Base-by-base conservation (phyloP, 2,888 invertebrate genomes). In the Drosophila meridiana region DNA sequence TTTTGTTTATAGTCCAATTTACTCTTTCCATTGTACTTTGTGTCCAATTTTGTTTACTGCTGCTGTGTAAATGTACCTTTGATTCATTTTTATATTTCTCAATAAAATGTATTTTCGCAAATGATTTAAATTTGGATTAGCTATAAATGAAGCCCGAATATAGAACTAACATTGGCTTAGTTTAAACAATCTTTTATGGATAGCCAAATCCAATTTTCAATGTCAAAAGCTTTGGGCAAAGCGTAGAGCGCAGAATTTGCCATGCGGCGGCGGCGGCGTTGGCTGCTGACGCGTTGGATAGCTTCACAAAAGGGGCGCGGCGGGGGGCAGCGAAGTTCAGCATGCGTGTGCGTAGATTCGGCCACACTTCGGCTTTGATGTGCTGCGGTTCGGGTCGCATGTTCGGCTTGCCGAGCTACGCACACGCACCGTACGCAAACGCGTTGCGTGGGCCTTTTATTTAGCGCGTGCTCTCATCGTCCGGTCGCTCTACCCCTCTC, bases 391-490 rank as follows among this genome's bases (percentile, higher is more conserved):
- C 73, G 73, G 58, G 28, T 56, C 30, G 32, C 11, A 13, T 7
- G 45, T 64, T 70, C 57, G 64, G 28, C 32, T 70, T 14, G 61
- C 60, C 79, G 75, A 74, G 61, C 57, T 43, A 77, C 86, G 69
- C 77, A 81, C 86, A 86, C 85, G 82, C 82, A 85, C 78, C 34
- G 77, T 48, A 53, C 43, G 75, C 56, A 53, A 68, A 58, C 63
- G 72, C 63, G 71, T 77, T 86, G 86, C 86, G 83, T 87, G 82
- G 80, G 83, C 47, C 65, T 75, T 87, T 87, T 82, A 74, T 82
- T 69, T 74, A 78, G 86, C 86, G 86, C 86, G 86, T 85, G 85
- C 82, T 86, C 82, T 86, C 85, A 86, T 80, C 82, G 66, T n/a
- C 56, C 74, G 66, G 36, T 28, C 4, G 14, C 53, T 53, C 34